Conservation (phyloP, 2,113 vertebrate genomes). For the Tragelaphus buxtoni region DNA sequence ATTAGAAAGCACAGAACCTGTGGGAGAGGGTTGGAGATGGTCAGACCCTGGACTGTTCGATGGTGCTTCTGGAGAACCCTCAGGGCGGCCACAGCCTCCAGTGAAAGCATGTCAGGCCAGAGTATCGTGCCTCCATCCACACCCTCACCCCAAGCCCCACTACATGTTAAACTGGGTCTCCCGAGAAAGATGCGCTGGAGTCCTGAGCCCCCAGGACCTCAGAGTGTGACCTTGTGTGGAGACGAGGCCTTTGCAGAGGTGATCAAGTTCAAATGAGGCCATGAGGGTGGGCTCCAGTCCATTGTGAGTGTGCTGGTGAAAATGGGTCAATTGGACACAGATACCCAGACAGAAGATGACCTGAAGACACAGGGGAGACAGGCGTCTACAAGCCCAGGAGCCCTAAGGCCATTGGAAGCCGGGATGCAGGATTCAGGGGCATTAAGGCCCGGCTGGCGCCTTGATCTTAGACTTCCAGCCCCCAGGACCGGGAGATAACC, state of each 20-base stretch:
- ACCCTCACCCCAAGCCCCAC: not conserved
- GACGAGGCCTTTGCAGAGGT: not conserved
- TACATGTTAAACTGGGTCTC: not conserved
- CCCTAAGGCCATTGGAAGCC: fast-evolving
- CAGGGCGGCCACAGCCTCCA: fast-evolving
- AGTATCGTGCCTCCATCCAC: fast-evolving
- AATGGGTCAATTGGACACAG: not conserved
- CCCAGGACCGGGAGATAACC: not conserved
- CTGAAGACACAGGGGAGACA: not conserved
- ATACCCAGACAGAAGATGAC: not conserved
- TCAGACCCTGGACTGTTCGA: not conserved
- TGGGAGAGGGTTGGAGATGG: too few species aligned
- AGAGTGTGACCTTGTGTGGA: not conserved
- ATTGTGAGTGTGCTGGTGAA: fast-evolving
- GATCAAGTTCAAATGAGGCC: not conserved
- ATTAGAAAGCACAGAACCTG: not conserved
- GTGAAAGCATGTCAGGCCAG: fast-evolving
- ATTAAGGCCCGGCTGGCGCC: not conserved
- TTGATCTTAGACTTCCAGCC: not conserved
- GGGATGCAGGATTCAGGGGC: fast-evolving
- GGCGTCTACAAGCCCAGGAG: too few species aligned
- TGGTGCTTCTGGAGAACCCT: not conserved
- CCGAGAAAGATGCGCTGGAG: not conserved
- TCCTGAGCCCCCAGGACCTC: not conserved
- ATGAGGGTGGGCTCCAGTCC: not conserved